Percentiles rank a stretch among this genome's conserved stretches.
These are phyloP conservation scores for Malurus elegans DNA, from an alignment of 2,113 vertebrate species.

Conservation along the genomic window DNA sequence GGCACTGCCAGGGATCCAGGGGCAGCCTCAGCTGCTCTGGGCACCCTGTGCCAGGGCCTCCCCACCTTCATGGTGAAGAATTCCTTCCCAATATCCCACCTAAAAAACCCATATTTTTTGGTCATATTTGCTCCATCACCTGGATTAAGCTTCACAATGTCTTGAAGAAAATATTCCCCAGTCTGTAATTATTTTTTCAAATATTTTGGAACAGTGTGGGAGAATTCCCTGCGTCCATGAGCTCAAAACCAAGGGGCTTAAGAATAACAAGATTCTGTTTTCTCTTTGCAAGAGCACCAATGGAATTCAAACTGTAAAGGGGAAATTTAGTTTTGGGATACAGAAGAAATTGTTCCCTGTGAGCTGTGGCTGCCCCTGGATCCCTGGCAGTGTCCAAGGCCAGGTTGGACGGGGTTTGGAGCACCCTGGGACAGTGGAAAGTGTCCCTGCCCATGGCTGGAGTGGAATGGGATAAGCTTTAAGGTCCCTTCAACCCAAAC, in stretches of 20 bases:
- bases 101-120: neutral
- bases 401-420: rapidly evolving
- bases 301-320: neutral
- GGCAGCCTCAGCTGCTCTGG: neutral
- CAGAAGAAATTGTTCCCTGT: neutral
- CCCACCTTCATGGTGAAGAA: rapidly evolving
- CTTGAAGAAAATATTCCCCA: neutral
- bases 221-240: neutral
- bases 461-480: rapidly evolving
- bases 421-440: rapidly evolving
- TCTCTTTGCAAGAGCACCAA: no score
- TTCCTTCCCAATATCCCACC: neutral
- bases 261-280: neutral
- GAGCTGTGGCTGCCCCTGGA: neutral
- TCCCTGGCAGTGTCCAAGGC: neutral
- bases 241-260: neutral
- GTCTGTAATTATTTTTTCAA: neutral
- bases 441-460: neutral
- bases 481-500: neutral
- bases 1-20: neutral
- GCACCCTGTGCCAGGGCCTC: neutral
- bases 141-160: neutral
- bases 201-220: neutral
- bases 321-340: neutral
- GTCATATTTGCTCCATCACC: neutral